Percentiles rank a stretch among this genome's conserved stretches.
Conservation (phyloP, 2,797 vertebrate genomes). For the Spondyliosoma cantharus region DNA sequence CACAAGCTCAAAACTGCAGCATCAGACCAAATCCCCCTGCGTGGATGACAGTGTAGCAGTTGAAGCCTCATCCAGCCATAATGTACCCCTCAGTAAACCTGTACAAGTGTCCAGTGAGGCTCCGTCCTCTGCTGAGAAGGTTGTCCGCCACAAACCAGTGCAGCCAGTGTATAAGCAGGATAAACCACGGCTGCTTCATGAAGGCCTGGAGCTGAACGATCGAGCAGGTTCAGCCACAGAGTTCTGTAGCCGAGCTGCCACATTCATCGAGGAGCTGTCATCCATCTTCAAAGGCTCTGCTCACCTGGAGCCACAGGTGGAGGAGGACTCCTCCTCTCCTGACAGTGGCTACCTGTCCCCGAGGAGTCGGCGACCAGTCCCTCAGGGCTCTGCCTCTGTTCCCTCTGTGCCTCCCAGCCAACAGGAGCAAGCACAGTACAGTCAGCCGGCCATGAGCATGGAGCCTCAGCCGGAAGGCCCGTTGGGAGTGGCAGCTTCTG, state of each 20-base stretch:
- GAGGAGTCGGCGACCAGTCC: conserved; percentile 80
- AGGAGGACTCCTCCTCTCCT: conserved; percentile 94
- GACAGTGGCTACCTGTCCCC: conserved; percentile 97
- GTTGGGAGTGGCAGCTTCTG: conserved; percentile 3
- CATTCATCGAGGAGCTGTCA: conserved; percentile 95
- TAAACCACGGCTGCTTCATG: conserved; percentile 82
- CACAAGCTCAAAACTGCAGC: conserved; percentile 53
- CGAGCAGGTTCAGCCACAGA: conserved; percentile 84
- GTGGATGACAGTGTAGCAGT: conserved; percentile 61
- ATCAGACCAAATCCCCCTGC: conserved; percentile 74
- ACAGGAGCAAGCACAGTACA: conserved; percentile 60
- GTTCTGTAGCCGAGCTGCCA: conserved; percentile 91
- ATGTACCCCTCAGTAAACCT: conserved; percentile 53
- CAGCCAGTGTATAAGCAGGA: conserved; percentile 85
- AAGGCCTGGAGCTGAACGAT: conserved; percentile 80
- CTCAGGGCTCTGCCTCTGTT: conserved; percentile 70
- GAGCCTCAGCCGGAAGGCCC: conserved; percentile 21
- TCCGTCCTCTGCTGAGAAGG: conserved; percentile 64
- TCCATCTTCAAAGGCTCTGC: conserved; percentile 93
- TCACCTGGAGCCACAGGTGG: conserved; percentile 84
- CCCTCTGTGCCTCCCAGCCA: conserved; percentile 66
- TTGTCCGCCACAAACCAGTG: conserved; percentile 70
- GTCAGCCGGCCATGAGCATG: conserved; percentile 46
- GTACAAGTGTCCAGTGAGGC: conserved; percentile 54
- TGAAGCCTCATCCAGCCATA: conserved; percentile 71